phyloP scores from a whole-genome alignment of 1,140 invertebrate species.

The Venturia canescens region DNA sequence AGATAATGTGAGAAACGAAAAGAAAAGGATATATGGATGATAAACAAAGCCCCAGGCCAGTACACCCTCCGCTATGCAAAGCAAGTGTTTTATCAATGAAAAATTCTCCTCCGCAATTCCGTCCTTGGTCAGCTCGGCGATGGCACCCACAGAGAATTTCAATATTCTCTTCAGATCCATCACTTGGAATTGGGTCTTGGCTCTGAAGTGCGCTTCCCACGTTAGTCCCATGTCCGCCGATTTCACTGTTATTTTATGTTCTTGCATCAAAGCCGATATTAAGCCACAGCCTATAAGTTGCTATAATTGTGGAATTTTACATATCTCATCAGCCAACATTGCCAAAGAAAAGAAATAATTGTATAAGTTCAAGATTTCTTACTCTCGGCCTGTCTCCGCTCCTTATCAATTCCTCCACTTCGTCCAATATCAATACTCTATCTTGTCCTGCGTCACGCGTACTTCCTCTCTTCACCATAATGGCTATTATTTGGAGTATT shows the following conservation, averaged over 20 bases:
- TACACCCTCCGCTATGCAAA: conserved; percentile 85
- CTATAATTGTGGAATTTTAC: conserved; percentile 68
- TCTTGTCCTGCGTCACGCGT: conserved; percentile 84
- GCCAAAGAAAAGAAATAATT: conserved; percentile 53
- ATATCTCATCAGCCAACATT: no score
- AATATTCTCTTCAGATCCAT: conserved; percentile 89
- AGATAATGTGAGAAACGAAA: no score
- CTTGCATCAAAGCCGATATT: conserved; percentile 89
- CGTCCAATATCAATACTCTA: conserved; percentile 82
- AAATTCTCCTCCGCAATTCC: conserved; percentile 77
- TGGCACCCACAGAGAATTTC: conserved; percentile 80
- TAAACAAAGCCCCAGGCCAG: conserved; percentile 87
- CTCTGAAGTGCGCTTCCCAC: conserved; percentile 90
- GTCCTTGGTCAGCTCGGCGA: conserved; percentile 79
- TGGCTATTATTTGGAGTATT: conserved; percentile 87
- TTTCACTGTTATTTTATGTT: conserved; percentile 90
- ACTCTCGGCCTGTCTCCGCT: conserved; percentile 79
- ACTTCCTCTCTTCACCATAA: conserved; percentile 90
- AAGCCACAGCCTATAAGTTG: conserved; percentile 89
- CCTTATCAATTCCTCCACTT: conserved; percentile 85
- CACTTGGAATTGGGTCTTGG: conserved; percentile 90
- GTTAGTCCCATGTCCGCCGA: conserved; percentile 90
- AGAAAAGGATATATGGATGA: conserved; percentile 81
- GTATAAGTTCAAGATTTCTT: no score
- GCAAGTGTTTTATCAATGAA: conserved; percentile 81